Evolutionary conservation across 2,797 vertebrate genomes (phyloP).

Genomic region (Tokudaia muenninki): DNA sequence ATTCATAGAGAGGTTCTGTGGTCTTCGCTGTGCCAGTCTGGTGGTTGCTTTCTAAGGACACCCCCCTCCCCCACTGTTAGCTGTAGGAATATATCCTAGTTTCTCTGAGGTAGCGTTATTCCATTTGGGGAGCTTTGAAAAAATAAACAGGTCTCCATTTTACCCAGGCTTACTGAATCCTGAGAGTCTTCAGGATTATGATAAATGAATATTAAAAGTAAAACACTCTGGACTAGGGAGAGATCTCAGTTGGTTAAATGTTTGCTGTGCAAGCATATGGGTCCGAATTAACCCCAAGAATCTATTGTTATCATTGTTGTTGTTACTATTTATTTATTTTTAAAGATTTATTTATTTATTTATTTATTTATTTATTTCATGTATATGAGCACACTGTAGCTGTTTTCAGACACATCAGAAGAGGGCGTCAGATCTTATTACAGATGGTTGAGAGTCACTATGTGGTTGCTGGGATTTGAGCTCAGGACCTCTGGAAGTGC

Average conservation of each 20-base stretch:
- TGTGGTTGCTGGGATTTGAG: too few relatives aligned
- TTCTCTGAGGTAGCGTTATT: neutral
- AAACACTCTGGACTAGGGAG: neutral
- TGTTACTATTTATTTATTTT: too few relatives aligned
- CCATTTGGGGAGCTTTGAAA: neutral
- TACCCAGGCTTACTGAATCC: neutral
- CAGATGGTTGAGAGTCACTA: too few relatives aligned
- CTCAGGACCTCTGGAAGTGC: too few relatives aligned
- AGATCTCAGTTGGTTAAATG: neutral
- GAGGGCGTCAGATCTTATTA: too few relatives aligned
- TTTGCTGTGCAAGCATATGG: neutral
- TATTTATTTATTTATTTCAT: too few relatives aligned
- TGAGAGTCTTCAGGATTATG: neutral
- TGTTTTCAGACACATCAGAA: too few relatives aligned
- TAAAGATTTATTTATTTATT: too few relatives aligned
- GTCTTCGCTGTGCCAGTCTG: neutral
- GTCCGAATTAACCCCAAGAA: neutral
- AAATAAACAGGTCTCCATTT: neutral
- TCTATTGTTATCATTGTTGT: neutral
- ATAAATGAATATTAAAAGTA: neutral
- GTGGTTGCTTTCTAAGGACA: neutral
- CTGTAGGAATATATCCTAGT: neutral
- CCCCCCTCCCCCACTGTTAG: neutral
- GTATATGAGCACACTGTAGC: too few relatives aligned
- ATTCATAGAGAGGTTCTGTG: neutral